phyloP scores from a whole-genome alignment of 1,140 invertebrate genomes.

The honey bee (Apis mellifera) region Amel_HAv3.1 CM009937.2:13923501-13924000 shows the following conservation, averaged over 20 bases:
- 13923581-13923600: conserved; percentile 63
- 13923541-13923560: conserved; percentile 67
- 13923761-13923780: too few species aligned
- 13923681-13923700: conserved; percentile 62
- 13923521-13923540: conserved; percentile 67
- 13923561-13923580: conserved; percentile 45
- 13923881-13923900: conserved; percentile 1
- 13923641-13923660: conserved; percentile 65
- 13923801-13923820: conserved; percentile 49
- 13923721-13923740: conserved; percentile 62
- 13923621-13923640: conserved; percentile 76
- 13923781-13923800: not conserved
- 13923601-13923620: conserved; percentile 70
- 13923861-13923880: not conserved
- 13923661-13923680: conserved; percentile 53
- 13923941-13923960: too few species aligned
- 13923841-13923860: conserved; percentile 52
- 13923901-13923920: too few species aligned
- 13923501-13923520: conserved; percentile 69
- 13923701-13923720: conserved; percentile 69
- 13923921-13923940: too few species aligned
- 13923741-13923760: conserved; percentile 51
- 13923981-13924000: too few species aligned
- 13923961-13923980: too few species aligned
- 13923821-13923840: conserved; percentile 43